A percentile compares a stretch with the other conserved stretches of the same genome.
Evolutionary conservation across 2,113 vertebrate genomes (phyloP).

Genomic region (Rhegmatorhina hoffmannsi): DNA sequence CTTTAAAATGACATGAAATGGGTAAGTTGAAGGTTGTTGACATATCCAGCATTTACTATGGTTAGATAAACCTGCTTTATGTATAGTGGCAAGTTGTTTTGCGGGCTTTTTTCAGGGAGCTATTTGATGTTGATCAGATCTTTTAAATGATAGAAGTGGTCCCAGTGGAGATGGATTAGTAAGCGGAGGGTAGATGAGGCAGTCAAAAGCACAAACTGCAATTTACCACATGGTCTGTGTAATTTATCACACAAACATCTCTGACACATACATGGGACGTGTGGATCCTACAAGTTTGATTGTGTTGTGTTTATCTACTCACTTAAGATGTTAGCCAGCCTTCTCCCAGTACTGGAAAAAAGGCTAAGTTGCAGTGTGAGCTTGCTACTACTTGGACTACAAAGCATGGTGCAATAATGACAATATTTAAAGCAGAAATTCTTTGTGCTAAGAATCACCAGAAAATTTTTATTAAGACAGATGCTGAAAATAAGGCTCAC

Average conservation of each 20-base stretch:
- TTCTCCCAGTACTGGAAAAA: background rate
- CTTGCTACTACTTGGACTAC: background rate
- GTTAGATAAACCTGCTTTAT: slow-evolving; percentile 32
- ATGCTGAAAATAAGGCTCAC: background rate
- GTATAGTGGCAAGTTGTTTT: background rate
- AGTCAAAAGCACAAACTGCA: slow-evolving; percentile 46
- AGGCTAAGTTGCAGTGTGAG: background rate
- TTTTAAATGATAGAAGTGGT: slow-evolving; percentile 49
- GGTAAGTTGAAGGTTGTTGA: slow-evolving; percentile 24
- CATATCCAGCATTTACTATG: background rate
- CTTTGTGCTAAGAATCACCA: background rate
- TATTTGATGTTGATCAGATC: slow-evolving; percentile 50
- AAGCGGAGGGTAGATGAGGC: slow-evolving; percentile 53
- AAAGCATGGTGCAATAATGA: background rate
- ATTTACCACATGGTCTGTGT: slow-evolving; percentile 62
- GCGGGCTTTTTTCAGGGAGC: background rate
- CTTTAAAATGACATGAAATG: slow-evolving; percentile 3
- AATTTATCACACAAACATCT: slow-evolving; percentile 46
- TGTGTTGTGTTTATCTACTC: slow-evolving; percentile 5
- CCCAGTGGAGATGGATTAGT: slow-evolving; percentile 50
- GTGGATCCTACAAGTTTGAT: slow-evolving; percentile 31
- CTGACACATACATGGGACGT: background rate
- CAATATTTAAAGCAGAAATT: background rate
- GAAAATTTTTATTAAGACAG: background rate
- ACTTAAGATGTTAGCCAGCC: background rate